phyloP scores from a whole-genome alignment of 2,888 invertebrate species.

The Aspidiotus rigidus region DNA sequence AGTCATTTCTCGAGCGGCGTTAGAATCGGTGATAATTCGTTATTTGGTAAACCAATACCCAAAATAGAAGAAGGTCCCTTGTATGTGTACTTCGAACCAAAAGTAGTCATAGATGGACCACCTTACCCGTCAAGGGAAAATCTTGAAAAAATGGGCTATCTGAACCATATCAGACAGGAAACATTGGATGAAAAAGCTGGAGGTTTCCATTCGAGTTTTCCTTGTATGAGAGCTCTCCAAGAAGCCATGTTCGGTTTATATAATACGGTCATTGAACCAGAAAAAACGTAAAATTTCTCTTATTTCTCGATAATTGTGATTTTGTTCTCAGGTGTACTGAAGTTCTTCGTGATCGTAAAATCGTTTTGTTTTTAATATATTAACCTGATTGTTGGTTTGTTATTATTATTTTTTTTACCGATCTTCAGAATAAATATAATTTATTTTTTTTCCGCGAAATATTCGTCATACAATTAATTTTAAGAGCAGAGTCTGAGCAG shows the following conservation, averaged over 20 bases:
- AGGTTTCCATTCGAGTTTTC: slow-evolving; percentile 52
- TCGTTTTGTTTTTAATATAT: too few species aligned
- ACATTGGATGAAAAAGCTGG: slow-evolving; percentile 70
- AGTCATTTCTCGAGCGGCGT: slow-evolving; percentile 81
- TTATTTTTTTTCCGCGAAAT: too few species aligned
- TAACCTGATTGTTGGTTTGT: too few species aligned
- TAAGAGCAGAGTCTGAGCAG: too few species aligned
- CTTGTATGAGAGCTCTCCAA: slow-evolving; percentile 27
- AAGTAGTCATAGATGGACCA: slow-evolving; percentile 63
- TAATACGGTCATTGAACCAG: slow-evolving; percentile 15
- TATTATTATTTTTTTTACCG: too few species aligned
- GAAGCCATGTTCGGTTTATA: slow-evolving; percentile 29
- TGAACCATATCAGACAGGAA: slow-evolving; percentile 65
- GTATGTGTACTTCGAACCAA: slow-evolving; percentile 57
- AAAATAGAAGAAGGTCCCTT: slow-evolving; percentile 66
- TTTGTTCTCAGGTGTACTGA: neutral
- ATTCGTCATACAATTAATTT: too few species aligned
- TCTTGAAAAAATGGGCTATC: slow-evolving; percentile 58
- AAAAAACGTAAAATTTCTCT: slow-evolving; percentile 10
- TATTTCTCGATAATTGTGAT: neutral
- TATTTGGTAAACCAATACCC: slow-evolving; percentile 56
- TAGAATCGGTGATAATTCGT: slow-evolving; percentile 36
- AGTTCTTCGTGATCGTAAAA: too few species aligned
- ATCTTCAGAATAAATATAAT: too few species aligned
- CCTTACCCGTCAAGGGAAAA: slow-evolving; percentile 55